These are phyloP conservation scores for Drosophila conformis DNA, from an alignment of 2,888 invertebrate species.

Conservation along the genomic window DNA sequence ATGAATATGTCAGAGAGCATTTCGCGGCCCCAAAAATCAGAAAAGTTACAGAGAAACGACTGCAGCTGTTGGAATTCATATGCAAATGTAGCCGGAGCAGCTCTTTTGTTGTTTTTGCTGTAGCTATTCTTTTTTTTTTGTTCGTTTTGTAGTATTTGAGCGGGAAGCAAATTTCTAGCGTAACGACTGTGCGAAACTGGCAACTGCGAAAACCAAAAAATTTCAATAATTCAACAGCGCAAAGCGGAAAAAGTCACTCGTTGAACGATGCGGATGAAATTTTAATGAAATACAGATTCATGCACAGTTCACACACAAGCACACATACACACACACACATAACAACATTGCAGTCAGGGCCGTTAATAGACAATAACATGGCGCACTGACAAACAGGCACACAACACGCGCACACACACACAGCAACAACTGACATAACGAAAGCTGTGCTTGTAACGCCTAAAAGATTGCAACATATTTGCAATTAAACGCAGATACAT, in stretches of 20 bases:
- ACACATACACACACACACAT: slow-evolving; percentile 25
- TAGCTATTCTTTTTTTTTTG: background rate
- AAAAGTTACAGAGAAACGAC: slow-evolving; percentile 48
- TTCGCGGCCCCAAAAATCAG: slow-evolving; percentile 51
- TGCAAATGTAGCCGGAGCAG: slow-evolving; percentile 57
- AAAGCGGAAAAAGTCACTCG: slow-evolving; percentile 81
- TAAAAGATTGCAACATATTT: slow-evolving; percentile 78
- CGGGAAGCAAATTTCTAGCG: slow-evolving; percentile 34
- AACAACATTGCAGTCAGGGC: slow-evolving; percentile 54
- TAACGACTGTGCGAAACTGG: slow-evolving; percentile 50
- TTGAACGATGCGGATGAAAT: slow-evolving; percentile 80
- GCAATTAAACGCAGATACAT: slow-evolving; percentile 68
- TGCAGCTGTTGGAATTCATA: slow-evolving; percentile 67
- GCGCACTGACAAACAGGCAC: slow-evolving; percentile 34
- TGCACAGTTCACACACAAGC: slow-evolving; percentile 44
- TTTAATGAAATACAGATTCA: slow-evolving; percentile 81
- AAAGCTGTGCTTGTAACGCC: slow-evolving; percentile 62
- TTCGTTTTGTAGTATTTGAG: slow-evolving; percentile 23
- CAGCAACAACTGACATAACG: slow-evolving; percentile 64
- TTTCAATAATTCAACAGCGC: slow-evolving; percentile 80
- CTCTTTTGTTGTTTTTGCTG: slow-evolving; percentile 15
- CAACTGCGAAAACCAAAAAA: slow-evolving; percentile 68
- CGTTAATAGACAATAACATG: slow-evolving; percentile 75
- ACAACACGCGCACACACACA: slow-evolving; percentile 10
- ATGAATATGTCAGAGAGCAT: slow-evolving; percentile 41